phyloP scores from a whole-genome alignment of 2,113 vertebrate genomes.

The Alces alces region DNA sequence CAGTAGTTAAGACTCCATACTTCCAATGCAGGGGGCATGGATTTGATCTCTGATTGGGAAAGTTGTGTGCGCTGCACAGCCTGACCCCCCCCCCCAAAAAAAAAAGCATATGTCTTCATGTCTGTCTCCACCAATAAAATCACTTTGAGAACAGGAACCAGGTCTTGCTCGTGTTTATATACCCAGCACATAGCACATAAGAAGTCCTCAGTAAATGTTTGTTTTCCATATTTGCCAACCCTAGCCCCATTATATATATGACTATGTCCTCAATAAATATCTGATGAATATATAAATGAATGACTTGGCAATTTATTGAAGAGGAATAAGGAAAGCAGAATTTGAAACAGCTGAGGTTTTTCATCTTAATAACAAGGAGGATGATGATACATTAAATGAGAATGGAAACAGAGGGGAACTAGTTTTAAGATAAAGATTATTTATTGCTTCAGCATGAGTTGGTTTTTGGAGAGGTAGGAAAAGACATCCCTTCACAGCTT shows the following conservation, averaged over 20 bases:
- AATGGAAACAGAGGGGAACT: neutral
- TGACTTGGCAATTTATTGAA: neutral
- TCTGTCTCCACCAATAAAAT: neutral
- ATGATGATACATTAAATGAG: neutral
- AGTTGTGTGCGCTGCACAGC: neutral
- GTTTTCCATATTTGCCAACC: neutral
- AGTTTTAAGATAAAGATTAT: neutral
- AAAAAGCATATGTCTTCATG: neutral
- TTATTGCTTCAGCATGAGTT: neutral
- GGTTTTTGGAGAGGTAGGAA: neutral
- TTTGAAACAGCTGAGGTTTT: neutral
- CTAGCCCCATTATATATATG: neutral
- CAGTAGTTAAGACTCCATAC: neutral
- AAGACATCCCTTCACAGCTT: neutral
- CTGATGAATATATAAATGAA: neutral
- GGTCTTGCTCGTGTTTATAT: neutral
- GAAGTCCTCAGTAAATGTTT: neutral
- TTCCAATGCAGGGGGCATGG: neutral
- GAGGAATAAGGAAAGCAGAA: neutral
- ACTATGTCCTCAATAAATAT: neutral
- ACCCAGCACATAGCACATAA: neutral
- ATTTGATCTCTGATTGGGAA: neutral
- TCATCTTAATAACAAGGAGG: neutral
- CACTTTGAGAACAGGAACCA: neutral
- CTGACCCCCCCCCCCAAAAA: neutral